Evolutionary conservation across 2,113 vertebrate genomes (phyloP).

Genomic region (Siniperca chuatsi): DNA sequence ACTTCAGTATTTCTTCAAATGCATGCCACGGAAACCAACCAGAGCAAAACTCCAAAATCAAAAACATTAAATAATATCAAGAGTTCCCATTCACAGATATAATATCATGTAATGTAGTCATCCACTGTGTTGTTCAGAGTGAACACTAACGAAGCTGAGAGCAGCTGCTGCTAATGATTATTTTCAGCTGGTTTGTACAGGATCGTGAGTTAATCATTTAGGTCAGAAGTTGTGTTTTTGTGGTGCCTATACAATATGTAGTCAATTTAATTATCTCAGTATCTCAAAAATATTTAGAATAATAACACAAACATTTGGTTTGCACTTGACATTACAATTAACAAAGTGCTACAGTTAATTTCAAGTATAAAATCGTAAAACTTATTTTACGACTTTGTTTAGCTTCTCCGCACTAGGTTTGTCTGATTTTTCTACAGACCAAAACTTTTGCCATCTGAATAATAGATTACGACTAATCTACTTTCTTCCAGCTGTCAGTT

Average conservation of each 20-base stretch:
- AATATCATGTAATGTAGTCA: background rate
- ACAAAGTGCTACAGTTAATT: no score
- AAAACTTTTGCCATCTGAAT: no score
- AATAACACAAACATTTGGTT: no score
- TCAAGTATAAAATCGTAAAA: no score
- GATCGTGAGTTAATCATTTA: background rate
- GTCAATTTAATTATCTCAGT: background rate
- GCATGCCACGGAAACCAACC: background rate
- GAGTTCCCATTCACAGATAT: background rate
- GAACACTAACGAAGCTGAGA: background rate
- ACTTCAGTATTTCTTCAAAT: background rate
- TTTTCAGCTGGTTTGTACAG: background rate
- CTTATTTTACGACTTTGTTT: no score
- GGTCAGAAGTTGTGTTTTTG: background rate
- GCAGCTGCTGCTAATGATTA: background rate
- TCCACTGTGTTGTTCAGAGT: background rate
- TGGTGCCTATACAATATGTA: background rate
- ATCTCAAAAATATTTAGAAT: background rate
- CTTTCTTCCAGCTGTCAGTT: no score
- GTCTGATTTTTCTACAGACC: no score
- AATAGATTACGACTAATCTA: no score
- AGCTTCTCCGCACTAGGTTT: no score
- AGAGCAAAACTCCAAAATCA: background rate
- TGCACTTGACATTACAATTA: no score
- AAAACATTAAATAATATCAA: background rate